A percentile compares a stretch with the other conserved stretches of the same genome.
Conservation (phyloP, 2,888 invertebrate species). For the Leptopterna dolabrata region DNA sequence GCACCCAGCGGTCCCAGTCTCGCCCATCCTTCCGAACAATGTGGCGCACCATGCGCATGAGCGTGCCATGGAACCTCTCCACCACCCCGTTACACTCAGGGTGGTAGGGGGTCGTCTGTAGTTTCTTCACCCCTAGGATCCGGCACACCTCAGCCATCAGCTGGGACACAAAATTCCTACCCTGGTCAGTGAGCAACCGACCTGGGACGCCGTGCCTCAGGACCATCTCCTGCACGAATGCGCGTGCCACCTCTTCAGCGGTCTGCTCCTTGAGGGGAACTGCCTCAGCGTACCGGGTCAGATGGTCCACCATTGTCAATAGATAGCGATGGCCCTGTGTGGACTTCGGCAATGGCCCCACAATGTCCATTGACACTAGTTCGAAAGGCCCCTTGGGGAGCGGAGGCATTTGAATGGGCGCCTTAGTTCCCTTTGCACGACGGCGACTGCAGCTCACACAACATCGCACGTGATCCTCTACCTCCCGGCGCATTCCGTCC, state of each 20-base stretch:
- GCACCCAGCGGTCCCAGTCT: not conserved
- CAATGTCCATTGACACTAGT: slow-evolving; percentile 64
- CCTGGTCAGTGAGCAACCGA: not conserved
- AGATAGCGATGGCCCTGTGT: slow-evolving; percentile 65
- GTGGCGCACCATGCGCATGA: not conserved
- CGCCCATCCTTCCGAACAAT: not conserved
- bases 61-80: not conserved
- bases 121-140: too few relatives aligned
- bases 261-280: slow-evolving; percentile 65
- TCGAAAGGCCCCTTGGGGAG: slow-evolving; percentile 63
- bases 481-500: slow-evolving; percentile 65
- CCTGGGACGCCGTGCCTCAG: not conserved
- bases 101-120: too few relatives aligned
- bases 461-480: slow-evolving; percentile 63
- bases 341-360: slow-evolving; percentile 65
- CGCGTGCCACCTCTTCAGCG: slow-evolving; percentile 64
- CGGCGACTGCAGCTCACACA: slow-evolving; percentile 65
- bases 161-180: not conserved
- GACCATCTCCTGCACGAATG: not conserved
- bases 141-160: not conserved
- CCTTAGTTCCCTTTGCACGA: too few relatives aligned
- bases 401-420: too few relatives aligned
- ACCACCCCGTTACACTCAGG: not conserved
- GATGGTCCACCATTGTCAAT: slow-evolving; percentile 63
- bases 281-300: slow-evolving; percentile 63